Base-by-base conservation (phyloP, 2,888 invertebrate genomes). In the Drosophila incognita region DNA sequence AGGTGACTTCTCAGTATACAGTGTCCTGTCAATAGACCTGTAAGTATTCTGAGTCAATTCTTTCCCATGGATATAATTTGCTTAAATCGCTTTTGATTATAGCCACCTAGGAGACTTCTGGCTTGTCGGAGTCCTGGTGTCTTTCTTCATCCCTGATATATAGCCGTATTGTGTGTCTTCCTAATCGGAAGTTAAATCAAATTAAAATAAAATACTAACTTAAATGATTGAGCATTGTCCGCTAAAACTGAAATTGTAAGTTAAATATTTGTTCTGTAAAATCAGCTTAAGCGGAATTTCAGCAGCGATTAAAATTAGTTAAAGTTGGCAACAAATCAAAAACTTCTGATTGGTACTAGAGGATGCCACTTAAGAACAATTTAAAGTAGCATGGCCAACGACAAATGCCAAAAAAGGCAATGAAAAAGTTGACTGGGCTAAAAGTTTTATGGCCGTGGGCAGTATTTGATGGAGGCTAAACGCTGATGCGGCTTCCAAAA, bases 361-460 rank as follows among this genome's bases (percentile, higher is more conserved):
- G 15, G n/a, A 21, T n/a, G 15, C 24, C 33, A 38, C n/a, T 64
- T 36, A 31, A 11, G 10, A 11, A 11, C 27, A 24, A 29, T 49
- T 35, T 31, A 68, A 48, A 54, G 40, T 24, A 46, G 13, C 35
- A 57, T 49, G 0, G 0, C 2, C 24, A 13, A 33, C 52, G 24
- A 42, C 18, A 61, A 52, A 65, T 33, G 5, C 10, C 29, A 18
- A 24, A 13, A 35, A 21, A 35, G 29, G 27, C 11, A 11, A 24
- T 10, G 10, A 31, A 60, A 51, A 51, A 21, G 46, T 66, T 63
- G 67, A 66, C 69, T 35, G 8, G 52, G 52, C 62, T 18, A 6
- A 66, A 79, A 84, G 75, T 85, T 84, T 80, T 59, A 59, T 71
- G 38, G 80, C 83, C 78, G 33, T 35, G 46, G 71, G 76, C 75